phyloP scores from a whole-genome alignment of 2,113 vertebrate genomes.

The Aphyosemion australe region DNA sequence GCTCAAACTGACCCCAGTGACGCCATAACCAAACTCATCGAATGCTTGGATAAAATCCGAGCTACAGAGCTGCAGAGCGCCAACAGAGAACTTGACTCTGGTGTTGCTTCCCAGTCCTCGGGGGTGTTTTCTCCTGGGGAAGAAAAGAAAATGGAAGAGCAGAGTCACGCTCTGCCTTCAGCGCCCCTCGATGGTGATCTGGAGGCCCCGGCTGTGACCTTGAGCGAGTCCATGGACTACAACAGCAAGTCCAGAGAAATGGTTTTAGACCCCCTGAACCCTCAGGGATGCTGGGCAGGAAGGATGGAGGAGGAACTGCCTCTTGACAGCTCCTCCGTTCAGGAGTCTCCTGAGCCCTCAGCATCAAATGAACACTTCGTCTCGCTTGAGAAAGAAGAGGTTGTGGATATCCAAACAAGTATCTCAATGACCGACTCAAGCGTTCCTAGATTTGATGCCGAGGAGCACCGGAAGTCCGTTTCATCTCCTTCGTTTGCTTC shows the following conservation, averaged over 20 bases:
- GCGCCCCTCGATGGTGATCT: not conserved
- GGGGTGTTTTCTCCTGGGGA: slow-evolving; percentile 62
- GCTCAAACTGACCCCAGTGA: slow-evolving; percentile 79
- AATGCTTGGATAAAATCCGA: slow-evolving; percentile 74
- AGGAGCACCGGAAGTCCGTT: slow-evolving; percentile 23
- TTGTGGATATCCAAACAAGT: slow-evolving; percentile 54
- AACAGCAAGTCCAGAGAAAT: slow-evolving; percentile 44
- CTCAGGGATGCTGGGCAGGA: slow-evolving; percentile 53
- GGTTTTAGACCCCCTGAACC: slow-evolving; percentile 35
- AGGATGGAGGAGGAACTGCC: slow-evolving; percentile 62
- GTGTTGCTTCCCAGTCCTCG: slow-evolving; percentile 69
- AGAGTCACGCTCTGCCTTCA: not conserved
- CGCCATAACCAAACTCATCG: slow-evolving; percentile 73
- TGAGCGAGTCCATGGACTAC: slow-evolving; percentile 31
- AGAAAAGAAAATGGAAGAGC: slow-evolving; percentile 43
- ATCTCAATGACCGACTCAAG: slow-evolving; percentile 10
- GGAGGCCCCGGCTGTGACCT: slow-evolving; percentile 26
- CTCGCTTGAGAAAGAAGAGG: slow-evolving; percentile 13
- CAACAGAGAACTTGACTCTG: slow-evolving; percentile 70
- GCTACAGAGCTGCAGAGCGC: slow-evolving; percentile 35
- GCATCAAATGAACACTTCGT: slow-evolving; percentile 9
- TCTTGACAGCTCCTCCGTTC: slow-evolving; percentile 71
- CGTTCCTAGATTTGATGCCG: not conserved
- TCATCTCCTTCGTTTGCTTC: not conserved
- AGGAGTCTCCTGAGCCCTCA: slow-evolving; percentile 20